A percentile compares a stretch with the other conserved stretches of the same genome.
Conservation (phyloP, 2,888 invertebrate species). For the Fissipunctia ypsillon region DNA sequence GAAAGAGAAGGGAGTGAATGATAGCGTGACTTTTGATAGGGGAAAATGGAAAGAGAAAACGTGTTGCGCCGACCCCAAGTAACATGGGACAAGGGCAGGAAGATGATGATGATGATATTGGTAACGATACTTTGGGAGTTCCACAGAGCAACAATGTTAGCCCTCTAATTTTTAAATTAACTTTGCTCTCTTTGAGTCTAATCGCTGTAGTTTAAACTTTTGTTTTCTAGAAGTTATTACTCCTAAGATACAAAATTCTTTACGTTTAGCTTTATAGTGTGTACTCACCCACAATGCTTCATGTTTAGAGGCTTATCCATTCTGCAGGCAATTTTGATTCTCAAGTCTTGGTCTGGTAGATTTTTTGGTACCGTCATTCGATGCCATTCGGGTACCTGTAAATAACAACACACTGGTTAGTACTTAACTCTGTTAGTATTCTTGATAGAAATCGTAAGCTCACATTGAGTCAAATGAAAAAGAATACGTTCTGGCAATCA, state of each 20-base stretch:
- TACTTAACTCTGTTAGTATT: neutral
- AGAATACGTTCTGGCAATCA: neutral
- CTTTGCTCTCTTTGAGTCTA: neutral
- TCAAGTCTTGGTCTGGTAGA: constrained; percentile 97
- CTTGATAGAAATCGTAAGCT: neutral
- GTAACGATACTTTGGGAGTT: neutral
- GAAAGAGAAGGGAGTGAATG: too few species aligned
- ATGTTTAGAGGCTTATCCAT: constrained; percentile 99
- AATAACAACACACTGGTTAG: constrained; percentile 1
- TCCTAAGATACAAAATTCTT: neutral
- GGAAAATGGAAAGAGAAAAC: too few species aligned
- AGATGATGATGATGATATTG: too few species aligned
- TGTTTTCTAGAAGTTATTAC: neutral
- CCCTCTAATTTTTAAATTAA: neutral
- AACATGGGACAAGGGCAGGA: too few species aligned
- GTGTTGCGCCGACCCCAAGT: too few species aligned
- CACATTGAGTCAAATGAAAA: neutral
- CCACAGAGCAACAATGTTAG: constrained; percentile 1
- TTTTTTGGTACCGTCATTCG: constrained; percentile 99
- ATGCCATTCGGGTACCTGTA: constrained; percentile 98
- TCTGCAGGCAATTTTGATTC: constrained; percentile 99
- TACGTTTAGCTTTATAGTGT: too few species aligned
- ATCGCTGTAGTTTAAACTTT: neutral
- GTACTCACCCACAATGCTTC: constrained; percentile 98
- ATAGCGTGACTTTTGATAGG: too few species aligned